Conservation (phyloP, 2,797 vertebrate species). For the Coregonus suidteri region DNA sequence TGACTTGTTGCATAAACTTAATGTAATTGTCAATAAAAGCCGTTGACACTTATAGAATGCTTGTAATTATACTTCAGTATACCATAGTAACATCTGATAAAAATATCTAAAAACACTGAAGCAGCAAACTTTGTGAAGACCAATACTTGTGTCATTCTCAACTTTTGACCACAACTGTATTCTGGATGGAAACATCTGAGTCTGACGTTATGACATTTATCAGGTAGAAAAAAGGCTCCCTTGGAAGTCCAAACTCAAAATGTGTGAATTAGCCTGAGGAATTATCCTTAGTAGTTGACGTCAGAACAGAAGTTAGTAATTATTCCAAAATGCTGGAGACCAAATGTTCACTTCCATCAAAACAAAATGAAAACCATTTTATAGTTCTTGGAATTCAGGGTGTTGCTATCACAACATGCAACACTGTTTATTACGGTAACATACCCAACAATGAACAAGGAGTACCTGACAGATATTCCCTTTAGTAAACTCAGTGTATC, state of each 20-base stretch:
- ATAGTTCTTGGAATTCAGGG: slow-evolving; percentile 1
- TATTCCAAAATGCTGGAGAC: background rate
- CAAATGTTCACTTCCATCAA: background rate
- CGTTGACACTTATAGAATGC: no score
- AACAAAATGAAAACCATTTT: slow-evolving; percentile 1
- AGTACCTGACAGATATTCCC: background rate
- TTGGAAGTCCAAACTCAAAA: background rate
- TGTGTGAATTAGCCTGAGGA: slow-evolving; percentile 4
- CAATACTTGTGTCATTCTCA: no score
- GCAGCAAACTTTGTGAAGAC: no score
- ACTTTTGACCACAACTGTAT: no score
- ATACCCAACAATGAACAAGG: background rate
- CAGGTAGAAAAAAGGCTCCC: no score
- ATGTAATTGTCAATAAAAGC: no score
- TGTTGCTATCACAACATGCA: slow-evolving; percentile 2
- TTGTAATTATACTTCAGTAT: no score
- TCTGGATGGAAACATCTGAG: no score
- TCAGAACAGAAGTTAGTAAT: background rate
- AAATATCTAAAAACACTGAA: no score
- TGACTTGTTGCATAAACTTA: no score
- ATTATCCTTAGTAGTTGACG: background rate
- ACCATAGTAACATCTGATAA: no score
- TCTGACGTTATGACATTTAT: no score
- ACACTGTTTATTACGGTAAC: background rate
- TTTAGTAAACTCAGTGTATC: background rate